Evolutionary conservation across 2,113 vertebrate genomes (phyloP).

Genomic region (Hyla sarda): DNA sequence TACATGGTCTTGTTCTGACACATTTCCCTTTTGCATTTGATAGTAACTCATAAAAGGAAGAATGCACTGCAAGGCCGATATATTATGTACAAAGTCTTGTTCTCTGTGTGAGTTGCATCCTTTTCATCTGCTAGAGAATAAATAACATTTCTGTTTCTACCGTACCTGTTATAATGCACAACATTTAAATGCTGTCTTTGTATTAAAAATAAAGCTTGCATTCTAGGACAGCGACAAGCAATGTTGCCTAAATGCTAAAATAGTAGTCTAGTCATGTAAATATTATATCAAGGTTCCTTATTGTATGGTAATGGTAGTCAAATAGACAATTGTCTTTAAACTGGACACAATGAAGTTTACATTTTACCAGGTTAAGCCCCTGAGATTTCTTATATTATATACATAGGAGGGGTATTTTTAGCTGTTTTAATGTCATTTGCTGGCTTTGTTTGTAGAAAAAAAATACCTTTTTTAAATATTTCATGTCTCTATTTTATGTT

Average conservation of each 20-base stretch:
- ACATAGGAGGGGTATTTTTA: too few relatives aligned
- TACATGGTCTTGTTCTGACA: not conserved
- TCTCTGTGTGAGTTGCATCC: not conserved
- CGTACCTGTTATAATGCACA: not conserved
- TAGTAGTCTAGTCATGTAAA: not conserved
- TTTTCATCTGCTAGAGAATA: not conserved
- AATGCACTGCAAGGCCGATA: not conserved
- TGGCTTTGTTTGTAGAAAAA: too few relatives aligned
- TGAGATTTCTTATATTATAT: too few relatives aligned
- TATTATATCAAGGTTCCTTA: not conserved
- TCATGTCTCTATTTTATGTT: too few relatives aligned
- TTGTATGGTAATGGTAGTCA: not conserved
- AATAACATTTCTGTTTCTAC: not conserved
- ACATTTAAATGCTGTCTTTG: not conserved
- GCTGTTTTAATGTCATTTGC: too few relatives aligned
- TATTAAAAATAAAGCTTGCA: not conserved
- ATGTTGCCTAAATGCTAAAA: not conserved
- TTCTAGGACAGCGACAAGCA: not conserved
- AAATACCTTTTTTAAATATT: too few relatives aligned
- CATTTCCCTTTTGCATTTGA: constrained; percentile 1
- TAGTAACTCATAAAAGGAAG: not conserved
- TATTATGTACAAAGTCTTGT: constrained; percentile 13
- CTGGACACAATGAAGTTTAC: not conserved
- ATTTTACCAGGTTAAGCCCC: too few relatives aligned
- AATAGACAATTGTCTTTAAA: not conserved